Evolutionary conservation across 2,797 vertebrate genomes (phyloP).

Genomic region (Etheostoma perlongum): DNA sequence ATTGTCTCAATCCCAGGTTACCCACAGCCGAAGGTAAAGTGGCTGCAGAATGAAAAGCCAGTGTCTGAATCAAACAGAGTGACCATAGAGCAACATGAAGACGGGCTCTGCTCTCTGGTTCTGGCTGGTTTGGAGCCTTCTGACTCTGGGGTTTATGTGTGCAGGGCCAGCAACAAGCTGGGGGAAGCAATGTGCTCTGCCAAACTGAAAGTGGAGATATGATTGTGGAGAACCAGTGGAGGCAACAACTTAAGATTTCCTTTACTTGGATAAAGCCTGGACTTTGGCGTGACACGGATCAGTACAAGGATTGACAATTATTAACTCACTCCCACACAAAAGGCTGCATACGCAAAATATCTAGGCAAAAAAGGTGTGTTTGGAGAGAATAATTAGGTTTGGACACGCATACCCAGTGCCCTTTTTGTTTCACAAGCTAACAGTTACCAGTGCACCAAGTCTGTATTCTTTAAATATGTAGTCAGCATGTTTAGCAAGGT

Average conservation of each 20-base stretch:
- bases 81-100: conserved; percentile 68
- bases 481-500: conserved; percentile 3
- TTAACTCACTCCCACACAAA: conserved; percentile 14
- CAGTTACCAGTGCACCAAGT: conserved; percentile 19
- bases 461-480: background rate
- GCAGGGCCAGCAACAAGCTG: conserved; percentile 77
- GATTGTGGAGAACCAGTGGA: background rate
- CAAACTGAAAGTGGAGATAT: conserved; percentile 65
- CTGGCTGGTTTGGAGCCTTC: conserved; percentile 67
- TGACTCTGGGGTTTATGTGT: conserved; percentile 85
- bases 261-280: background rate
- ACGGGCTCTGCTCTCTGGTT: conserved; percentile 82
- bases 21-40: conserved; percentile 84
- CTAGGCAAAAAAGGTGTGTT: background rate
- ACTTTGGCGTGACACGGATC: background rate
- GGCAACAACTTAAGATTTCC: background rate
- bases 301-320: background rate
- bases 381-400: background rate
- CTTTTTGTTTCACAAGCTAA: conserved; percentile 21
- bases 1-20: conserved; percentile 73
- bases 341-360: conserved; percentile 11
- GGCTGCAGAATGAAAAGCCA: conserved; percentile 75
- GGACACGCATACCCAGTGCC: background rate
- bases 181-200: conserved; percentile 78
- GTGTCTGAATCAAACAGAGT: conserved; percentile 68